phyloP scores from a whole-genome alignment of 2,797 vertebrate genomes.

The Lepus townsendii region DNA sequence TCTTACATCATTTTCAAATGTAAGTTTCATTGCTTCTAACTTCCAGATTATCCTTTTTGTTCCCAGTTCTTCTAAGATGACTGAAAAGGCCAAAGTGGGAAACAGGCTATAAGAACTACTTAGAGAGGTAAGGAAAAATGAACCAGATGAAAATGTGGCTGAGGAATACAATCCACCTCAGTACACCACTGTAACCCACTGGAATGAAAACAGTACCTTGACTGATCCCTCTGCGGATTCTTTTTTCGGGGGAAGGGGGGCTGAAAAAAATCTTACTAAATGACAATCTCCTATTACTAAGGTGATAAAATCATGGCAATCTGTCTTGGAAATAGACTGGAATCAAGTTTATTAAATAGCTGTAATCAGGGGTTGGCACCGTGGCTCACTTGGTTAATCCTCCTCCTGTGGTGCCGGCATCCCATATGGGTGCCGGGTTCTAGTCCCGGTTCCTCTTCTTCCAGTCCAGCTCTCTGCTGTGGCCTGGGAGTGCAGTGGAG shows the following conservation, averaged over 20 bases:
- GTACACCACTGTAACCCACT: not conserved
- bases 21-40: constrained; percentile 51
- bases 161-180: constrained; percentile 10
- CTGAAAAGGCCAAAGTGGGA: constrained; percentile 35
- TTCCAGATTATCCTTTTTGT: constrained; percentile 46
- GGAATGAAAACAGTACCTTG: not conserved
- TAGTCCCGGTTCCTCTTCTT: no score
- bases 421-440: no score
- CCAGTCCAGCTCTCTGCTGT: no score
- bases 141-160: constrained; percentile 44
- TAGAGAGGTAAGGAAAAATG: constrained; percentile 30
- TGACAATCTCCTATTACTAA: constrained; percentile 7
- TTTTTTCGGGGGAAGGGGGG: not conserved
- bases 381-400: no score
- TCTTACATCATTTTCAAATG: constrained; percentile 46
- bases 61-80: constrained; percentile 8
- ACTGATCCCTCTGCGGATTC: not conserved
- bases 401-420: no score
- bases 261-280: not conserved
- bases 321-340: constrained; percentile 30
- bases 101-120: not conserved
- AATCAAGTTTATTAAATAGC: not conserved
- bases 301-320: not conserved
- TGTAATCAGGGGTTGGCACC: not conserved
- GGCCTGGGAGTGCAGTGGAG: no score